phyloP scores from a whole-genome alignment of 1,140 invertebrate species.

The Caerostris extrusa region DNA sequence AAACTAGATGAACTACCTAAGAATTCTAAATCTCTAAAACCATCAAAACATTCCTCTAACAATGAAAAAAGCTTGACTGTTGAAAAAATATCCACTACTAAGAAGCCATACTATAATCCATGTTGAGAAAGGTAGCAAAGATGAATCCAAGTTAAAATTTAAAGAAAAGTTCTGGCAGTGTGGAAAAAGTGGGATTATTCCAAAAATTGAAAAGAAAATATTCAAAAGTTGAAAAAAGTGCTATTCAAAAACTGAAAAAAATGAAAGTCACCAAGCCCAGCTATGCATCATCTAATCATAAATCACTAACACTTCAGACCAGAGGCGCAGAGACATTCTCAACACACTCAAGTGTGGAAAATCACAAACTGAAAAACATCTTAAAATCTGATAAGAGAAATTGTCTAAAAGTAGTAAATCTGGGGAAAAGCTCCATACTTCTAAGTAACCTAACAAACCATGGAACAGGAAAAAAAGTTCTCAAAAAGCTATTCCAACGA shows the following conservation, averaged over 20 bases:
- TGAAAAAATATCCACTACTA: constrained; percentile 13
- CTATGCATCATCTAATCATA: not conserved
- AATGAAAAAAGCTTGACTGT: not conserved
- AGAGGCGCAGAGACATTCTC: not conserved
- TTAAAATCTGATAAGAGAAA: not conserved
- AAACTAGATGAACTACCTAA: not conserved
- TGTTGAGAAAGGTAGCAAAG: constrained; percentile 8
- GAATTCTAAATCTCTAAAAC: not conserved
- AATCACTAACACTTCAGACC: not conserved
- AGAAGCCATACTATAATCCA: constrained; percentile 40
- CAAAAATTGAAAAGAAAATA: not conserved
- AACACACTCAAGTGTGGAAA: not conserved
- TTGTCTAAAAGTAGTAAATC: not conserved
- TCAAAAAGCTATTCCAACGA: not conserved
- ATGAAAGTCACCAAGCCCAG: not conserved
- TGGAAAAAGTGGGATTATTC: not conserved
- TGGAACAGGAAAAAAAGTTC: not conserved
- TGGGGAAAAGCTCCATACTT: not conserved
- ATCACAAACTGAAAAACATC: not conserved
- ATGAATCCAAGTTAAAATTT: constrained; percentile 56
- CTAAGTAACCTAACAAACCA: constrained; percentile 35
- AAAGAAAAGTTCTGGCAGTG: not conserved
- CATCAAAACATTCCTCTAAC: constrained; percentile 23
- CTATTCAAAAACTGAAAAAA: not conserved
- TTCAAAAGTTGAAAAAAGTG: not conserved